Evolutionary conservation across 2,113 vertebrate species (phyloP), one percentile per base, ranked within the genome.

Genomic region (Antidorcas marsupialis): DNA sequence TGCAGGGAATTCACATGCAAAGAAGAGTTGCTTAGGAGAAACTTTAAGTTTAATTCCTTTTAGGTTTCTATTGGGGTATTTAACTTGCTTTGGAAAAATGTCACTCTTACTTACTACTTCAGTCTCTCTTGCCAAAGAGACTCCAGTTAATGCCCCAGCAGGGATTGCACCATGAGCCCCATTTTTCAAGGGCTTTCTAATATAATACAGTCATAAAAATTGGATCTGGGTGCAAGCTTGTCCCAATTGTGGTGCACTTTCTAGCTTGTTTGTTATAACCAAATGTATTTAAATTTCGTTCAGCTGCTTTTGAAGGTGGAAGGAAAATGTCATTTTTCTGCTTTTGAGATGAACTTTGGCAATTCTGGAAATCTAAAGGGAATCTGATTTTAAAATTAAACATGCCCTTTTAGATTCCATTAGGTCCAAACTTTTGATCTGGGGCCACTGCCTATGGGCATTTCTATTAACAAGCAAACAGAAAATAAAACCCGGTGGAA

Each of bases 221-320:
- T 97, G 95, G 96, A 98, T 98, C 98, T 98, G 98, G 98, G 97
- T 79, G 21, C 97, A 88, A 94, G 82, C 93, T 93, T 96, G 79
- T 98, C 98, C 98, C 98, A 97, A 81, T 95, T 98, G 97, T 97
- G 93, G 84, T 98, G 96, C 97, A 98, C 96, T 98, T 98, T 98
- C 97, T 94, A 98, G 89, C 96, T 97, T 98, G 96, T 98, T 98
- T 98, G 97, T 97, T 98, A 98, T 97, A 97, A 98, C 97, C 98
- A 97, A 96, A 97, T 98, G 96, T 97, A 98, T 98, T 98, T 97
- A 98, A 98, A 98, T 98, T 98, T 98, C 97, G 55, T 94, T 98
- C 98, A 92, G 96, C 92, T 97, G 92, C 96, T 97, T 98, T 97
- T 97, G 97, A 98, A 98, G 92, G 97, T 98, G 89, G 98, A 95